Evolutionary conservation across 1,140 invertebrate genomes (phyloP).

Genomic region (Drosophila kepulauana): DNA sequence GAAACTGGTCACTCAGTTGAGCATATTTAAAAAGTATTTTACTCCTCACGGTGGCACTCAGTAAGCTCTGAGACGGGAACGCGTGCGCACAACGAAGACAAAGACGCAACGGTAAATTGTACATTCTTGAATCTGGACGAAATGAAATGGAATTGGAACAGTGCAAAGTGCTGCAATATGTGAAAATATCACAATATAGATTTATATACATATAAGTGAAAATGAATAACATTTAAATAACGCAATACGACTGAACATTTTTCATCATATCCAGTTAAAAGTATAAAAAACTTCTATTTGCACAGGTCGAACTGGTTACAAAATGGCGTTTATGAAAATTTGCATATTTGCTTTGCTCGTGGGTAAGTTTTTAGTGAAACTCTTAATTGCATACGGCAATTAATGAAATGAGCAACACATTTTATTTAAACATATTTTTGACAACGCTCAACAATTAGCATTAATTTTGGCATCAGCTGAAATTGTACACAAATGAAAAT

Average conservation of each 20-base stretch:
- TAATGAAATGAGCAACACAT: constrained; percentile 44
- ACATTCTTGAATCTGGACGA: neutral
- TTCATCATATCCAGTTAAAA: constrained; percentile 34
- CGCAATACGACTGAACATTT: neutral
- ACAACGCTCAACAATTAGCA: constrained; percentile 53
- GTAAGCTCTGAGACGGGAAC: constrained; percentile 56
- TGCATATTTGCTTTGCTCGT: constrained; percentile 78
- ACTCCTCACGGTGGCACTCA: constrained; percentile 23
- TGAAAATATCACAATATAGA: constrained; percentile 19
- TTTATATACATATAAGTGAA: constrained; percentile 13
- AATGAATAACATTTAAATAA: neutral
- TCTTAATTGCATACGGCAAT: constrained; percentile 55
- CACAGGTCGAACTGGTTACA: constrained; percentile 61
- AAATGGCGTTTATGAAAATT: constrained; percentile 79
- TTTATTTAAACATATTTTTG: constrained; percentile 52
- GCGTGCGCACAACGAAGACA: constrained; percentile 55
- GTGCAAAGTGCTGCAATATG: constrained; percentile 32
- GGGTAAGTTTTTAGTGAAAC: constrained; percentile 68
- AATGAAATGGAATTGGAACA: constrained; percentile 29
- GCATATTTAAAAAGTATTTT: constrained; percentile 47
- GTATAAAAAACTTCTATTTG: constrained; percentile 51
- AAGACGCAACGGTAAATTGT: constrained; percentile 51
- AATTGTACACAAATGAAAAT: constrained; percentile 26
- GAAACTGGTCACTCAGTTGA: constrained; percentile 42
- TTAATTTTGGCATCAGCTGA: constrained; percentile 47